A percentile compares a stretch with the other conserved stretches of the same genome.
Conservation (phyloP, 2,888 invertebrate species). For the Drosophila siamana region DNA sequence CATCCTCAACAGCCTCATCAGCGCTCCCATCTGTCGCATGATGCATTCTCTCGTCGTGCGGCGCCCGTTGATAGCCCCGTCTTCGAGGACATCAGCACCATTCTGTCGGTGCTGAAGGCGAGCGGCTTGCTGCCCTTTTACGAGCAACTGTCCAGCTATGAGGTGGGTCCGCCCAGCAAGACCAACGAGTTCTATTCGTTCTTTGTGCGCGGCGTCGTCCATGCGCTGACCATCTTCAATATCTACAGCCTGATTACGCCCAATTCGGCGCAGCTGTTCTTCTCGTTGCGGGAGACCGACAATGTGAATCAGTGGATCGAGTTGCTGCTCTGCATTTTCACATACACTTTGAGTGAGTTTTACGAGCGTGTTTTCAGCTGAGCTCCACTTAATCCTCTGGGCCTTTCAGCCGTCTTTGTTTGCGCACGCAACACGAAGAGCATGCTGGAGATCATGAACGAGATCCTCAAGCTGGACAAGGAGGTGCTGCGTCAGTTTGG, state of each 20-base stretch:
- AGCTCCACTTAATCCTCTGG: background rate
- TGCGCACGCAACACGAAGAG: conserved; percentile 75
- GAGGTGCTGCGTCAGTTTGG: conserved; percentile 76
- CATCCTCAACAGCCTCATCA: conserved; percentile 23
- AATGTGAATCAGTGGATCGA: conserved; percentile 83
- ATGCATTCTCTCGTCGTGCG: conserved; percentile 52
- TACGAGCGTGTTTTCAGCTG: background rate
- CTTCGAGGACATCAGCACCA: conserved; percentile 74
- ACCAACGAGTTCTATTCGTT: conserved; percentile 74
- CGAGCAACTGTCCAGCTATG: conserved; percentile 69
- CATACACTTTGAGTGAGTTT: conserved; percentile 68
- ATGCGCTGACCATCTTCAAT: conserved; percentile 76
- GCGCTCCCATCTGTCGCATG: conserved; percentile 18
- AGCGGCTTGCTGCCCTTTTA: conserved; percentile 81
- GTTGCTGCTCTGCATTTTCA: conserved; percentile 75
- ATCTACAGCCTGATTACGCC: conserved; percentile 75
- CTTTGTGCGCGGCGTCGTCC: conserved; percentile 71
- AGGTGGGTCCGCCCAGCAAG: conserved; percentile 78
- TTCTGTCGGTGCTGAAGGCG: conserved; percentile 75
- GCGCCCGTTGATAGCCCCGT: conserved; percentile 39
- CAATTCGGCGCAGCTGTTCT: conserved; percentile 65
- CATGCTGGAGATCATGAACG: conserved; percentile 79
- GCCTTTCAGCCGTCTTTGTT: conserved; percentile 63
- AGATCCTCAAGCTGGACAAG: conserved; percentile 79
- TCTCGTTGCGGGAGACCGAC: conserved; percentile 76